A percentile compares a stretch with the other conserved stretches of the same genome.
Conservation (phyloP, 2,888 invertebrate species). For the Cacoxenus indagator region DNA sequence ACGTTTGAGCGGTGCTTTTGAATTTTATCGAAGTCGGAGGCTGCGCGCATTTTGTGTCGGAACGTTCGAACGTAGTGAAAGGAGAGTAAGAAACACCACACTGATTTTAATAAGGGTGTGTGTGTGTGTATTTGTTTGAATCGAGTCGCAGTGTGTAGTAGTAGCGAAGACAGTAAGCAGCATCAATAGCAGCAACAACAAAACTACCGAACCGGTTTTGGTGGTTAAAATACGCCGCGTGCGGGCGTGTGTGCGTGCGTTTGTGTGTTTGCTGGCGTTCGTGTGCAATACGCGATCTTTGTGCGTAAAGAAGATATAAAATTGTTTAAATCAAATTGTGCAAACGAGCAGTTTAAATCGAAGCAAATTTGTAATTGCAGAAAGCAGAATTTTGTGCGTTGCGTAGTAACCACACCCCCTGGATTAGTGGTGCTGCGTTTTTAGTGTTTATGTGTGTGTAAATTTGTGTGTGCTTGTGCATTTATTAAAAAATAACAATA, state of each 20-base stretch:
- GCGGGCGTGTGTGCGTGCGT: conserved; percentile 36
- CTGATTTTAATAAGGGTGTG: not conserved
- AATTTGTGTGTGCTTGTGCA: conserved; percentile 24
- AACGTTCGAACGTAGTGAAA: not conserved
- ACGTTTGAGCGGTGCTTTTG: conserved; percentile 42
- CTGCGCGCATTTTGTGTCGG: not conserved
- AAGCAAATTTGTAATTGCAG: conserved; percentile 42
- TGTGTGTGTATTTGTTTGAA: not conserved
- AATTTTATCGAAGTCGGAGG: not conserved
- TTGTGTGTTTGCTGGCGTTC: conserved; percentile 30
- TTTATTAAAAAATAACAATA: not conserved
- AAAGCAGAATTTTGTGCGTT: conserved; percentile 47
- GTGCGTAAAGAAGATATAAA: conserved; percentile 27
- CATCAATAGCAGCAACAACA: not conserved
- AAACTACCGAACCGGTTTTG: conserved; percentile 15
- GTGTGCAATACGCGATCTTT: conserved; percentile 25
- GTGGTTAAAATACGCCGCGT: conserved; percentile 17
- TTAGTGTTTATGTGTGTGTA: conserved; percentile 36
- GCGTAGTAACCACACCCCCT: conserved; percentile 64
- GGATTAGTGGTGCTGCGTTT: conserved; percentile 67
- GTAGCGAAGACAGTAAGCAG: not conserved
- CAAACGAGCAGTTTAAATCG: conserved; percentile 28
- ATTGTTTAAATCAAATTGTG: conserved; percentile 43
- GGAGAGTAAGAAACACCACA: not conserved
- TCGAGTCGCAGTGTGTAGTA: conserved; percentile 35